Conservation (phyloP, 2,797 vertebrate genomes). For the Erethizon dorsatum region DNA sequence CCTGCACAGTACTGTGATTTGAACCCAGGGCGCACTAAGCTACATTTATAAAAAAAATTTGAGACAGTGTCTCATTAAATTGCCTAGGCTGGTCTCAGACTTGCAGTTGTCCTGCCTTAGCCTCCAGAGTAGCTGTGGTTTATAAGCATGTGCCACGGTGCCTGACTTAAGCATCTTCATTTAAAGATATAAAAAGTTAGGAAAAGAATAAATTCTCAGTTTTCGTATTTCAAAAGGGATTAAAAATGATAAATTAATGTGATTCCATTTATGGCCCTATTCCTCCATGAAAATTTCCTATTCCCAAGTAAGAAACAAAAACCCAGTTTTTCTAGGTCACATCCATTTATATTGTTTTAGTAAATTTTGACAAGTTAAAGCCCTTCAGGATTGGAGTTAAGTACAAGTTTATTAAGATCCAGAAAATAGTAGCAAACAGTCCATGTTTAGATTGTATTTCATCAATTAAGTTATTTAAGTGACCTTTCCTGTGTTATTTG, state of each 20-base stretch:
- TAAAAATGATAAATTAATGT: slow-evolving; percentile 57
- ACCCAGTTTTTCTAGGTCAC: slow-evolving; percentile 61
- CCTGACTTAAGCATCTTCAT: not conserved
- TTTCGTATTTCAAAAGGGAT: slow-evolving; percentile 51
- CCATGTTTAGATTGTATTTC: slow-evolving; percentile 11
- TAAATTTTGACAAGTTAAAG: slow-evolving; percentile 57
- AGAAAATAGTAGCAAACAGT: slow-evolving; percentile 32
- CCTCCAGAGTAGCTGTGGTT: not conserved
- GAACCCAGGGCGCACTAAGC: not conserved
- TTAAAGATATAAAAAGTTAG: slow-evolving; percentile 55
- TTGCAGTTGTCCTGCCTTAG: not conserved
- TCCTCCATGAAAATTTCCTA: slow-evolving; percentile 43
- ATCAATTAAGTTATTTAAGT: slow-evolving; percentile 32
- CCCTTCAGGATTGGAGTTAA: slow-evolving; percentile 2
- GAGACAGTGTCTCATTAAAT: not conserved
- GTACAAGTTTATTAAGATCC: slow-evolving; percentile 49
- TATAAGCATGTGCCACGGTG: not conserved
- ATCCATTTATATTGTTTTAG: slow-evolving; percentile 48
- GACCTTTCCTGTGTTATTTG: not conserved
- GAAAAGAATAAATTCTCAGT: not conserved
- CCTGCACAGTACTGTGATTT: not conserved
- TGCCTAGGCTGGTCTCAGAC: not conserved
- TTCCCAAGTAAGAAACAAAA: slow-evolving; percentile 56
- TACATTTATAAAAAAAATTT: not conserved
- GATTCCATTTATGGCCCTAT: not conserved